Evolutionary conservation across 2,888 invertebrate genomes (phyloP).

Genomic region (Metopia argyrocephala): DNA sequence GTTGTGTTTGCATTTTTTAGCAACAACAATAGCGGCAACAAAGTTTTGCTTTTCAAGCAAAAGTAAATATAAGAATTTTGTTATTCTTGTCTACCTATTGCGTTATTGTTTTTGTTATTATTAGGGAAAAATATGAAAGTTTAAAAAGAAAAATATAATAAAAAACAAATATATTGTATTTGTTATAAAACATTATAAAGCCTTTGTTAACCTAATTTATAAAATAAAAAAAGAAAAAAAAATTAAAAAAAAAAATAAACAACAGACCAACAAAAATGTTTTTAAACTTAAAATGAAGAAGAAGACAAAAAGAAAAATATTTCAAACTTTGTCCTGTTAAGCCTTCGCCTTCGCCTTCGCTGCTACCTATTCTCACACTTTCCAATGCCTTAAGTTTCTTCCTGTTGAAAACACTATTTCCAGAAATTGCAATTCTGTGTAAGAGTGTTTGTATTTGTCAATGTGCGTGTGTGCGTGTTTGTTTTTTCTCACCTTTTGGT

Average conservation of each 20-base stretch:
- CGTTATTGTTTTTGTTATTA: slow-evolving; percentile 8
- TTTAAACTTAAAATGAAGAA: slow-evolving; percentile 33
- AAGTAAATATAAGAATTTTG: slow-evolving; percentile 29
- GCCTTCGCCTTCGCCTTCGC: background rate
- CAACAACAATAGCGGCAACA: slow-evolving; percentile 13
- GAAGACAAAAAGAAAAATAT: background rate
- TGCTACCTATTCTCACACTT: too few species aligned
- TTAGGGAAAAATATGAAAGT: slow-evolving; percentile 9
- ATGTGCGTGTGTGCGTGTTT: background rate
- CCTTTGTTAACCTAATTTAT: slow-evolving; percentile 60
- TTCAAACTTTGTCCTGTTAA: slow-evolving; percentile 1
- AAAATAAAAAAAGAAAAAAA: slow-evolving; percentile 7
- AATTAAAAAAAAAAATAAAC: background rate
- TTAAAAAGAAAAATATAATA: background rate
- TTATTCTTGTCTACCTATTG: background rate
- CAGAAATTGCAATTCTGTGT: background rate
- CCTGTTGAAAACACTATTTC: background rate
- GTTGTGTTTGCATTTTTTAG: background rate
- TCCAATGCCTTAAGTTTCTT: too few species aligned
- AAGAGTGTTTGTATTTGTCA: background rate
- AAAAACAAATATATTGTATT: background rate
- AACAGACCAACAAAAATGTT: background rate
- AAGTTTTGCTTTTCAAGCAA: slow-evolving; percentile 40
- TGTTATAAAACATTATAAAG: slow-evolving; percentile 53
- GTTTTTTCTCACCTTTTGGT: background rate